Evolutionary conservation across 2,888 invertebrate genomes (phyloP).

Genomic region (Lithophane leautieri): DNA sequence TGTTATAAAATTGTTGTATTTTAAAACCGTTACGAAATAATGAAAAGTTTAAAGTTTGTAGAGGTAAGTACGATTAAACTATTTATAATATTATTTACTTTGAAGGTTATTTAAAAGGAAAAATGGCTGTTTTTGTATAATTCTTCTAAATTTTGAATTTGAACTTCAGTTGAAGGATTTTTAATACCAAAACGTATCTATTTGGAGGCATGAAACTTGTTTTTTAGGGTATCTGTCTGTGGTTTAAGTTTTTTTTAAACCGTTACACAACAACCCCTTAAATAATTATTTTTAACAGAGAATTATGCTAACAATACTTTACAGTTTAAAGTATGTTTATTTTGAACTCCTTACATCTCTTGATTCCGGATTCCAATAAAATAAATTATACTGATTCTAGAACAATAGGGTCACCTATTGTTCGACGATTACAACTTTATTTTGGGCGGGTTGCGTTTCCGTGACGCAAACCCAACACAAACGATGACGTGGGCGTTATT

Average conservation of each 20-base stretch:
- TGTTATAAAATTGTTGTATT: not conserved
- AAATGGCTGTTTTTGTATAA: too few species aligned
- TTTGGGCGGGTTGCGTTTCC: constrained; percentile 4
- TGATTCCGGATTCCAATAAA: not conserved
- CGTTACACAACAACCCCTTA: too few species aligned
- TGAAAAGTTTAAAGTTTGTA: too few species aligned
- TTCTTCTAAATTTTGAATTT: not conserved
- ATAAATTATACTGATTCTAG: not conserved
- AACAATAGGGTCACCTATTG: not conserved
- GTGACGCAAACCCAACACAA: constrained; percentile 25
- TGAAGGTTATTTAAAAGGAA: not conserved
- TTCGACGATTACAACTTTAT: not conserved
- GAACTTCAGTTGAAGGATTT: not conserved
- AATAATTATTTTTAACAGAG: not conserved
- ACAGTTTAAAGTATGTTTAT: not conserved
- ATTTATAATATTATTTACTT: not conserved
- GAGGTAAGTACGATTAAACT: not conserved
- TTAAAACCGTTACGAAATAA: not conserved
- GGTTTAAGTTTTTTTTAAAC: too few species aligned
- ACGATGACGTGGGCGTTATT: constrained; percentile 25
- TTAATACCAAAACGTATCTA: not conserved
- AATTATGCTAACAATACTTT: not conserved
- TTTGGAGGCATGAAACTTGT: not conserved
- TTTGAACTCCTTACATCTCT: not conserved
- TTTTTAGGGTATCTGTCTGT: too few species aligned